Conservation (phyloP, 2,888 invertebrate genomes). For the Perizoma flavofasciatum region DNA sequence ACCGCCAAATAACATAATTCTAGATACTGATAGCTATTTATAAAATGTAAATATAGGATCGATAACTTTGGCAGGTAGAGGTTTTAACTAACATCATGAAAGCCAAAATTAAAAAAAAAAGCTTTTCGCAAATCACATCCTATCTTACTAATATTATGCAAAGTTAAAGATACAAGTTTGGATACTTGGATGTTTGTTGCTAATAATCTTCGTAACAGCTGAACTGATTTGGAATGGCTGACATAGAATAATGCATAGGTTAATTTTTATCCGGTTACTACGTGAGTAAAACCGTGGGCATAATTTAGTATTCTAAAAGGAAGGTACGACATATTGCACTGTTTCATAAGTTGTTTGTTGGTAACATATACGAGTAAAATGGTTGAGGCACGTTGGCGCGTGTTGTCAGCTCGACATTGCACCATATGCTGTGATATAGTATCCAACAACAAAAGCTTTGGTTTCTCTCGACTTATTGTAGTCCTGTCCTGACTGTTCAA, state of each 20-base stretch:
- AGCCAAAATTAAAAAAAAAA: conserved; percentile 1
- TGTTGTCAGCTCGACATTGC: conserved; percentile 36
- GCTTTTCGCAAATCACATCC: conserved; percentile 6
- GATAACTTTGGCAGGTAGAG: conserved; percentile 4
- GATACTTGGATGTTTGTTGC: too few species aligned
- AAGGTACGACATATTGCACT: conserved; percentile 24
- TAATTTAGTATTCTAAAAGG: conserved; percentile 11
- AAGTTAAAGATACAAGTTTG: too few species aligned
- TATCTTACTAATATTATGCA: too few species aligned
- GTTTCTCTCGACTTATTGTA: conserved; percentile 39
- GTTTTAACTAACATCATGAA: too few species aligned
- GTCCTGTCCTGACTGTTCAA: conserved; percentile 36
- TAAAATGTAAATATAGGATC: conserved; percentile 14
- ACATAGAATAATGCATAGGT: too few species aligned
- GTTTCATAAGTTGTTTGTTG: conserved; percentile 24
- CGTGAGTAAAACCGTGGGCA: conserved; percentile 3
- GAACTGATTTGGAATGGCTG: too few species aligned
- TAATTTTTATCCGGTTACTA: too few species aligned
- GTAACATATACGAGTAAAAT: conserved; percentile 18
- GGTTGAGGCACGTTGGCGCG: conserved; percentile 27
- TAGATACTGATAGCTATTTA: not conserved
- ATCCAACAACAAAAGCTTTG: conserved; percentile 38
- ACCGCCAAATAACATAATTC: not conserved
- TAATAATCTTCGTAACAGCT: too few species aligned
- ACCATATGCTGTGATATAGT: conserved; percentile 34